Percentiles rank a stretch among this genome's conserved stretches.
These are phyloP conservation scores for Bothrops jararaca DNA, from an alignment of 2,113 vertebrate species.

Conservation along the genomic window DNA sequence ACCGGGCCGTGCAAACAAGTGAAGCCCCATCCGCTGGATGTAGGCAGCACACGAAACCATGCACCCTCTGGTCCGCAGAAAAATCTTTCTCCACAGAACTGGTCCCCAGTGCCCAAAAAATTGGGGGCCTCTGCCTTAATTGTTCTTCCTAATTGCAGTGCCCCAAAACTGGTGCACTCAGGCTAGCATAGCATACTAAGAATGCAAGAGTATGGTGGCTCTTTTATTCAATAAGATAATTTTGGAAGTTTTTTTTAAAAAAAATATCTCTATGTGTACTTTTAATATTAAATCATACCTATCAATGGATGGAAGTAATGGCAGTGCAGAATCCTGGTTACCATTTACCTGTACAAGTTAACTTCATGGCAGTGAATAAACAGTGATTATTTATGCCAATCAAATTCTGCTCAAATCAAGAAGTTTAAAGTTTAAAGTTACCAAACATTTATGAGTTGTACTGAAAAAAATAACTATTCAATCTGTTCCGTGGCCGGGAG, in stretches of 20 bases:
- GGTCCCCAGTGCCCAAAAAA: too few relatives aligned
- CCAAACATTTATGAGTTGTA: conserved; percentile 38
- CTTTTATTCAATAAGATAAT: neutral
- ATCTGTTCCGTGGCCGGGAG: too few relatives aligned
- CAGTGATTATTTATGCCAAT: conserved; percentile 56
- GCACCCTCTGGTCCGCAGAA: too few relatives aligned
- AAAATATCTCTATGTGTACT: conserved; percentile 7
- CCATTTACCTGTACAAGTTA: conserved; percentile 48
- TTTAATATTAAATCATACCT: conserved; percentile 38
- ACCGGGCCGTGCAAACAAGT: too few relatives aligned
- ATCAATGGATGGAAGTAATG: conserved; percentile 27
- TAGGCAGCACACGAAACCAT: too few relatives aligned
- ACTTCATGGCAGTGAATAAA: conserved; percentile 55
- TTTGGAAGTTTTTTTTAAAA: conserved; percentile 31
- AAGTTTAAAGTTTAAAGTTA: conserved; percentile 45
- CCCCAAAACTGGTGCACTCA: neutral
- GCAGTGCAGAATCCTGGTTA: conserved; percentile 51
- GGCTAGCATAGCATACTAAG: neutral
- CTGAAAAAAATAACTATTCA: conserved; percentile 36
- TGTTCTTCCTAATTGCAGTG: neutral
- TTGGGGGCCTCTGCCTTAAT: neutral
- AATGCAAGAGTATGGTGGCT: neutral
- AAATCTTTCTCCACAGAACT: too few relatives aligned
- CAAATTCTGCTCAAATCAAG: conserved; percentile 46
- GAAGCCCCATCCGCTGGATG: too few relatives aligned